A percentile compares a stretch with the other conserved stretches of the same genome.
phyloP scores from a whole-genome alignment of 64 coral and sea anemone genomes.

The Platygyra sinensis region DNA sequence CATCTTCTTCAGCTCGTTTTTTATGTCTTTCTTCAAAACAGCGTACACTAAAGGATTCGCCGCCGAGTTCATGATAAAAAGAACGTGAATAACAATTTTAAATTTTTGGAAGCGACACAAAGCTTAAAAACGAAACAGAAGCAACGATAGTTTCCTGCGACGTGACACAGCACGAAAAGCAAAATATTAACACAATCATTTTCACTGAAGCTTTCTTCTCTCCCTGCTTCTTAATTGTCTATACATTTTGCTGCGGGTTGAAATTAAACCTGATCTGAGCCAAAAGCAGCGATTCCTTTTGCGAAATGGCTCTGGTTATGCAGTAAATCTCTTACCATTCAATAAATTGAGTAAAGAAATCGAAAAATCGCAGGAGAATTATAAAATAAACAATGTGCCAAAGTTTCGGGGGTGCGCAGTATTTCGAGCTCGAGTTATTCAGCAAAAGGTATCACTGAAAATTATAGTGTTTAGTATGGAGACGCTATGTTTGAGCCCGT shows the following conservation, averaged over 20 bases:
- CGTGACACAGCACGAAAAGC: slow-evolving; percentile 7
- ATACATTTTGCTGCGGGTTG: not conserved
- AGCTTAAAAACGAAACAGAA: slow-evolving; percentile 10
- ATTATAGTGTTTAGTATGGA: too few relatives aligned
- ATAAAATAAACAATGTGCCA: too few relatives aligned
- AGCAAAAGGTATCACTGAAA: too few relatives aligned
- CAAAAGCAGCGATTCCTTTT: not conserved
- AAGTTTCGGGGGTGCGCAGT: too few relatives aligned
- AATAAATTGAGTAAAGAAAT: too few relatives aligned
- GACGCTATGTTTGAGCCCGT: too few relatives aligned
- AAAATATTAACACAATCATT: slow-evolving; percentile 12
- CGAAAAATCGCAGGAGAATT: too few relatives aligned
- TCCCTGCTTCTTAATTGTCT: not conserved
- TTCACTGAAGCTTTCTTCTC: slow-evolving; percentile 17
- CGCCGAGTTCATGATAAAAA: slow-evolving; percentile 14
- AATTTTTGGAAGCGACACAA: not conserved
- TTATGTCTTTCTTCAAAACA: slow-evolving; percentile 12
- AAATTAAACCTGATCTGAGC: slow-evolving; percentile 15
- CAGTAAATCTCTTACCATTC: too few relatives aligned
- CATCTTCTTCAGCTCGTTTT: not conserved
- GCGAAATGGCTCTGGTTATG: slow-evolving; percentile 3
- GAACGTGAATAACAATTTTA: not conserved
- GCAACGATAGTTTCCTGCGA: slow-evolving; percentile 21
- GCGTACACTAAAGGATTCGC: slow-evolving; percentile 21
- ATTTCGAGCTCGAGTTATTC: too few relatives aligned